Evolutionary conservation across 2,888 invertebrate genomes (phyloP), one percentile per base, ranked within the genome.

Genomic region (Balanococcus diminutus): DNA sequence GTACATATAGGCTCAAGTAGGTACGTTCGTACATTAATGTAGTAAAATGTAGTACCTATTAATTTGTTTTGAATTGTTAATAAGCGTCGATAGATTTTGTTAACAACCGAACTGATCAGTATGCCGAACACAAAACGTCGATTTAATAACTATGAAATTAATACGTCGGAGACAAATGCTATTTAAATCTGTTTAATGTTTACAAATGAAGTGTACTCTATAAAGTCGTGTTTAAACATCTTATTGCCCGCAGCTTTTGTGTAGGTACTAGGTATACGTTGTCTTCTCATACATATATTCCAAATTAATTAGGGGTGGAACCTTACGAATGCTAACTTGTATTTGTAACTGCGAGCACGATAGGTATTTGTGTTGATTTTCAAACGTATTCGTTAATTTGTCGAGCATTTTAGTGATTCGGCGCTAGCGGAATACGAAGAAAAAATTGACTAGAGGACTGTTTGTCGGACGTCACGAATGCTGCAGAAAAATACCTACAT

Each of bases 101-200:
- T 16, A 36, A 75, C n/a, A 19, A 19, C 75, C 36, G 28, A 19
- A 19, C 75, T 79, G 28, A 79, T 79, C 75, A 79, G 19, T 67
- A 67, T 67, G 67, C 67, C 5, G 16, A 31, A 16, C 67, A 67
- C 67, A 67, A 22, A 36, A 79, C 75, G 3, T 79, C 36, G 36
- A 79, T 79, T 79, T 79, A 79, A 79, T 79, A 79, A 79, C 75
- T 36, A 79, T 31, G 32, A 79, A 79, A 79, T 79, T 32, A 72
- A 72, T 72, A 31, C 31, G 5, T 31, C 19, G 72, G 28, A 31
- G 31, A 72, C 31, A 72, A 79, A 79, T 31, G 75, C 28, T 22
- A 79, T 79, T 79, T 79, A 79, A 79, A 79, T 79, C 75, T 79
- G 32, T 36, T 19, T 16, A 36, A 36, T 79, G 36, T 79, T 32